Base-by-base conservation (phyloP, 2,888 invertebrate genomes). In the Xylocampa areola region DNA sequence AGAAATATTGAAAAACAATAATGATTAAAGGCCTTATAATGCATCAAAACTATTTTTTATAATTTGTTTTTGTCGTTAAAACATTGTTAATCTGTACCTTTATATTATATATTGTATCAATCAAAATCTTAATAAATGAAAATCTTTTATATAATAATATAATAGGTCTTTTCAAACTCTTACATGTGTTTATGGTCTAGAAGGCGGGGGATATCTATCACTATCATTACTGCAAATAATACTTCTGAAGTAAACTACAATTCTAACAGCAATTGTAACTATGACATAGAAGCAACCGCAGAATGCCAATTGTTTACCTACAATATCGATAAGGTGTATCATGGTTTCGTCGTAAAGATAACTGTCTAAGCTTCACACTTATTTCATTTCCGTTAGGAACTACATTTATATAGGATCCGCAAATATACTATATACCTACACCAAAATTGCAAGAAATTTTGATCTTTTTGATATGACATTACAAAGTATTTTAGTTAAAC, bases 261-360 rank as follows among this genome's bases (percentile, higher is more conserved):
- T 17, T n/a, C 4, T 11, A 21, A n/a, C 27, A 48, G 40, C 45
- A 30, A 35, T 19, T 23, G 19, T 43, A 14, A 21, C 33, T 43
- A 50, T 32, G 49, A 30, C 37, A 41, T 45, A 53, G 17, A 30
- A 21, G 35, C 41, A 59, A 68, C 71, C 61, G 39, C 73, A 63
- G 32, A 47, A 39, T 14, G 11, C 7, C 17, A 54, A 57, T 53
- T 68, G 61, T 71, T 68, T 57, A 57, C 54, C 43, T 41, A 63
- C 19, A 48, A 44, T 19, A 21, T 39, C 29, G 68, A 71, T 73
- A 74, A 57, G 35, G 40, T 57, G 47, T 85, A 85, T 84, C 84
- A 80, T 76, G 78, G 81, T 83, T 86, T 84, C 82, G 76, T 77
- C 66, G 80, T 74, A 79, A 70, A 60, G 79, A 81, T 80, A 83